Evolutionary conservation across 1,140 invertebrate species (phyloP), one percentile per base, ranked within the genome.

Genomic region (Parasteatoda tepidariorum): DNA sequence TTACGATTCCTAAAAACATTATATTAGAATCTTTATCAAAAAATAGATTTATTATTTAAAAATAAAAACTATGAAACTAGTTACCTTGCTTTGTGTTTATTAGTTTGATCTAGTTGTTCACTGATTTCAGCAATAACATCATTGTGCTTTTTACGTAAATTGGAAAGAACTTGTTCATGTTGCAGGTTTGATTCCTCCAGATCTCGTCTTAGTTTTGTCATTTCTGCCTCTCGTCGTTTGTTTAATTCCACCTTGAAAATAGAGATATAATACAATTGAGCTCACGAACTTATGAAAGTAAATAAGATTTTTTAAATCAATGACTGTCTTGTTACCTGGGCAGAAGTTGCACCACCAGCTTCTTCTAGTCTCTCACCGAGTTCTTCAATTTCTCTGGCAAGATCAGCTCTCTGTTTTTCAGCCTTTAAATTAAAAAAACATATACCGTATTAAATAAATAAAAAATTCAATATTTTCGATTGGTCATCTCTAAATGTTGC

Each of bases 141-240:
- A 90, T 98, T 98, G 92, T 99, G 97, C 93, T 99, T 99, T 93
- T 99, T 99, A 90, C 98, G 95, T 86, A 99, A 92, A 89, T 94
- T 95, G 86, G 95, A 94, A 87, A 99, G 92, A 86, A 96, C 95
- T 85, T 96, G 93, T 91, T 99, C 98, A 89, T 99, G 97, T 90
- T 99, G 97, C 89, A 99, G 96, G 91, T 98, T 98, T 88, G 96
- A 92, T 90, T 99, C 98, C 90, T 99, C 98, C 86, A 99, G 92
- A 90, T 99, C 97, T 88, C 98, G 95, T 87, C 97, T 94, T 66
- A 99, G 93, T 90, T 99, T 99, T 92, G 96, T 94, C 84, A 99
- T 93, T 91, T 99, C 98, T 88, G 96, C 95, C 90, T 99, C 98
- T 86, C 98, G 94, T 91, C 99, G 99, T 93, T 99, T 99, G 94